Evolutionary conservation across 1,140 invertebrate genomes (phyloP).

Genomic region (Laodelphax striatellus): DNA sequence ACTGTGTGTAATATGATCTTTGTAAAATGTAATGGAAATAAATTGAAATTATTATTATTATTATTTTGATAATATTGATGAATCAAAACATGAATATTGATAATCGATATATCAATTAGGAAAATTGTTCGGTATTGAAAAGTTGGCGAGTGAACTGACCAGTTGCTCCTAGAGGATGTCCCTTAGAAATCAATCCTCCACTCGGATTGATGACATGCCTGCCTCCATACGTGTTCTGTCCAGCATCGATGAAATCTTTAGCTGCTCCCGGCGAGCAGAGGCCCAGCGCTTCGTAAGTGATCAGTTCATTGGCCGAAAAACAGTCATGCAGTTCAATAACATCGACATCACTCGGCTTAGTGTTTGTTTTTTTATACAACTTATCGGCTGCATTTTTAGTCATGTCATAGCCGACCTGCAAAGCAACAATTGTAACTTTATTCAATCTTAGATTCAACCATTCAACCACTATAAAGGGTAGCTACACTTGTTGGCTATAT

Average conservation of each 20-base stretch:
- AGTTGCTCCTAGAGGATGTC: constrained; percentile 95
- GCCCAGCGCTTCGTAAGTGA: constrained; percentile 95
- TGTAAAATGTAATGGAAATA: no score
- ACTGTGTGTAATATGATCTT: no score
- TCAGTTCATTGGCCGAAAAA: constrained; percentile 94
- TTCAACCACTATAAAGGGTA: no score
- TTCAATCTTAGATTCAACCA: no score
- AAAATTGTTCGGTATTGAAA: no score
- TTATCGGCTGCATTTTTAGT: constrained; percentile 71
- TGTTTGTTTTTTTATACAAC: constrained; percentile 65
- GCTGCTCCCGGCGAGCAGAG: constrained; percentile 84
- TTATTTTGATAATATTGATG: no score
- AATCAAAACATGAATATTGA: no score
- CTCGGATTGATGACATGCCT: constrained; percentile 96
- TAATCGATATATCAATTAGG: no score
- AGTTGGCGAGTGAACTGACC: constrained; percentile 37
- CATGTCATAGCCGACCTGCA: constrained; percentile 91
- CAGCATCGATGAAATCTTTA: constrained; percentile 82
- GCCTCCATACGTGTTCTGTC: constrained; percentile 96
- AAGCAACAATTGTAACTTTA: constrained; percentile 1
- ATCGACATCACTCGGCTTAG: constrained; percentile 70
- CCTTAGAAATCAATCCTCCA: constrained; percentile 96
- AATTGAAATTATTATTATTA: no score
- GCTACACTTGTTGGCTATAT: no score
- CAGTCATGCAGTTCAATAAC: constrained; percentile 99